phyloP scores from a whole-genome alignment of 2,113 vertebrate species.

The Gallinago paraguaiae region DNA sequence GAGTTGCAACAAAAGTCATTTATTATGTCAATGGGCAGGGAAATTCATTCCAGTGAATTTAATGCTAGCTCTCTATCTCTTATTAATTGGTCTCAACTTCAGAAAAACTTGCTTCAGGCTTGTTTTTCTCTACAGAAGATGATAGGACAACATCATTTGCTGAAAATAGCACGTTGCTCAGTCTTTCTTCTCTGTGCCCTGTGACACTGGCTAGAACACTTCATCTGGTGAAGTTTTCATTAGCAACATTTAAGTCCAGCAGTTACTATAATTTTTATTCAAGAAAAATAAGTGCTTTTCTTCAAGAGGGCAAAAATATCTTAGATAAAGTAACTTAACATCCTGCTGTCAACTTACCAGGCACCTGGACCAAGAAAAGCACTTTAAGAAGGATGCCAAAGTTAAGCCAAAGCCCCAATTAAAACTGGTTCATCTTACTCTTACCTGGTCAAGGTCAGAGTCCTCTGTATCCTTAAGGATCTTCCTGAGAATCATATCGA shows the following conservation, averaged over 20 bases:
- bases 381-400: background rate
- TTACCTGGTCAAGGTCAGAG: background rate
- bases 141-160: background rate
- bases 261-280: background rate
- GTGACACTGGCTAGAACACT: background rate
- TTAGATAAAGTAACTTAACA: background rate
- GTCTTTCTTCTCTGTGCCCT: background rate
- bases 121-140: background rate
- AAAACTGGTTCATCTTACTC: background rate
- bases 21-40: rapidly evolving
- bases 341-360: rapidly evolving
- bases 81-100: background rate
- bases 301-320: background rate
- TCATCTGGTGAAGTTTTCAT: background rate
- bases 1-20: background rate
- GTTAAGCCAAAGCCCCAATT: background rate
- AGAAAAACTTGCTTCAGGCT: background rate
- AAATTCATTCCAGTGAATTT: background rate
- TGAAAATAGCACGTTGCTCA: background rate
- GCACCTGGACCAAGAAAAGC: background rate
- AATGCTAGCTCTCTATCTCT: background rate
- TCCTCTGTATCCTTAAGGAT: background rate
- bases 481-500: background rate
- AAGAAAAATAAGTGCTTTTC: background rate
- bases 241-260: background rate